Evolutionary conservation across 2,113 vertebrate species (phyloP).

Genomic region (Clarias batrachus): DNA sequence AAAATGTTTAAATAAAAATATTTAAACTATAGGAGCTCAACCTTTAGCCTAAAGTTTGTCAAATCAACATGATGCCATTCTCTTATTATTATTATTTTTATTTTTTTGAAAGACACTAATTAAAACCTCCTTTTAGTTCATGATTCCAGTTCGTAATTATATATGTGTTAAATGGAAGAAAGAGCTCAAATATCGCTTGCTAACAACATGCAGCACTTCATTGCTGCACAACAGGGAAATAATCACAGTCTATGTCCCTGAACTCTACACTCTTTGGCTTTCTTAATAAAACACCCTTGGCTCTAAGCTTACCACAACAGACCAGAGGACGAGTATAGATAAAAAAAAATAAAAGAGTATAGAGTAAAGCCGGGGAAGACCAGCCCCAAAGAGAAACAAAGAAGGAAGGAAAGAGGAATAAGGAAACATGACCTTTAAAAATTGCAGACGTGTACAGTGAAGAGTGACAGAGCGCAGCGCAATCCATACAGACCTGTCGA

Average conservation of each 20-base stretch:
- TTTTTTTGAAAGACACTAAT: background rate
- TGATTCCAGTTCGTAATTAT: background rate
- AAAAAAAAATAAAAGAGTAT: too few species aligned
- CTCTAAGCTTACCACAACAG: background rate
- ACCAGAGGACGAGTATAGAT: background rate
- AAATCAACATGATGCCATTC: background rate
- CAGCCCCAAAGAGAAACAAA: conserved; percentile 18
- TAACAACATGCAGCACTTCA: background rate
- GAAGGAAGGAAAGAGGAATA: conserved; percentile 33
- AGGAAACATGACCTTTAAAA: conserved; percentile 84
- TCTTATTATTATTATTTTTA: background rate
- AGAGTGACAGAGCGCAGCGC: conserved; percentile 75
- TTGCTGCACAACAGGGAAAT: background rate
- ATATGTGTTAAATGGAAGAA: background rate
- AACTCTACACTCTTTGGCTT: background rate
- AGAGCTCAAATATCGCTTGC: background rate
- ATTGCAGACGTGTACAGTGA: conserved; percentile 74
- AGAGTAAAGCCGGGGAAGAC: background rate
- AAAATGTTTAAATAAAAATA: background rate
- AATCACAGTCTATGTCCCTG: background rate
- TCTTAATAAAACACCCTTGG: background rate
- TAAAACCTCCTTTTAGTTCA: background rate
- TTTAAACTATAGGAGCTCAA: background rate
- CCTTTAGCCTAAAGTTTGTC: background rate
- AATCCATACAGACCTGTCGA: conserved; percentile 84